These are phyloP conservation scores for Zaprionus vittiger DNA, from an alignment of 1,140 invertebrate species.

Conservation along the genomic window DNA sequence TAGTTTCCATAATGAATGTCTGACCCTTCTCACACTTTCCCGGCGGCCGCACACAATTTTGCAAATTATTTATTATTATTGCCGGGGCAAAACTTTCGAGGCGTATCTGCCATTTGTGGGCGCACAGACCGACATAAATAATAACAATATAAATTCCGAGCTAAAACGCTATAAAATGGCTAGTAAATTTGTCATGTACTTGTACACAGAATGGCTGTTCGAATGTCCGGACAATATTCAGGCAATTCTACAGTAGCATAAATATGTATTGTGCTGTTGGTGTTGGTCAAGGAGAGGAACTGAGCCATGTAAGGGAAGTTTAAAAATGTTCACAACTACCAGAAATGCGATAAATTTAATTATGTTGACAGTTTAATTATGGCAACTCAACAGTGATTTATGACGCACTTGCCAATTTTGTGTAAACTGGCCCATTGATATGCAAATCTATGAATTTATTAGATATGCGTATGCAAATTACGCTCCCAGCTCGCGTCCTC, in stretches of 20 bases:
- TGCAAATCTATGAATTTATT: conserved; percentile 74
- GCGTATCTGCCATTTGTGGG: conserved; percentile 18
- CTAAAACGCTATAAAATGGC: conserved; percentile 29
- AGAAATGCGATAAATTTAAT: conserved; percentile 70
- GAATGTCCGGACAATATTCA: conserved; percentile 5
- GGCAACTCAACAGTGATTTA: conserved; percentile 60
- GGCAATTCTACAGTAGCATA: conserved; percentile 40
- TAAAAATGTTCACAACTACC: not conserved
- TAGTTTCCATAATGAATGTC: conserved; percentile 12
- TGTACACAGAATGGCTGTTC: not conserved
- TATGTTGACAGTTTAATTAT: conserved; percentile 78
- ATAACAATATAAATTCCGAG: conserved; percentile 52
- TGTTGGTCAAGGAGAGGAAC: conserved; percentile 22
- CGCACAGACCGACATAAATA: conserved; percentile 44
- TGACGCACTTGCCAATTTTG: conserved; percentile 39
- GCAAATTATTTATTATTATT: conserved; percentile 65
- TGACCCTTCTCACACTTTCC: not conserved
- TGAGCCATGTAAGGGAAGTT: not conserved
- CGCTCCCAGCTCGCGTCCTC: not conserved
- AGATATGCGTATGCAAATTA: conserved; percentile 61
- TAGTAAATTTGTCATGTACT: conserved; percentile 24
- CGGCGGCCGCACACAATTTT: not conserved
- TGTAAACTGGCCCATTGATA: conserved; percentile 53
- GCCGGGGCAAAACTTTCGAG: conserved; percentile 18
- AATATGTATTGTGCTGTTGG: not conserved